phyloP scores from a whole-genome alignment of 1,140 invertebrate species.

The Orius laevigatus region DNA sequence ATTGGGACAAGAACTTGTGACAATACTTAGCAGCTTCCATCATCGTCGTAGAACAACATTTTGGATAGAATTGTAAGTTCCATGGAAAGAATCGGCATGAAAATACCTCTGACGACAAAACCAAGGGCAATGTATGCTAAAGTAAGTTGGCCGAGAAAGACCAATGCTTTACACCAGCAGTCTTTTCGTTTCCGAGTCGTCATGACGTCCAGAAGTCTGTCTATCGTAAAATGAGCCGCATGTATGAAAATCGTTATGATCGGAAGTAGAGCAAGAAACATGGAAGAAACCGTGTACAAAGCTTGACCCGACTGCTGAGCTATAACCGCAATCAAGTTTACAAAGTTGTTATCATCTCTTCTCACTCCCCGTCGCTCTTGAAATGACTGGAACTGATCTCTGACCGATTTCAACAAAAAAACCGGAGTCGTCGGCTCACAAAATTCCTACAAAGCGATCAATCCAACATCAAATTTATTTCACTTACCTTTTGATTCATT shows the following conservation, averaged over 20 bases:
- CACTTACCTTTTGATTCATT: constrained; percentile 1
- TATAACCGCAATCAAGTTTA: constrained; percentile 13
- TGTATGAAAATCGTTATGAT: constrained; percentile 12
- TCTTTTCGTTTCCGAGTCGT: constrained; percentile 10
- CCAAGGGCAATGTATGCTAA: constrained; percentile 2
- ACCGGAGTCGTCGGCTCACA: constrained; percentile 14
- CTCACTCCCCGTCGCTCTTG: constrained; percentile 13
- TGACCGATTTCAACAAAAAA: constrained; percentile 10
- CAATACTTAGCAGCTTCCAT: too few relatives aligned
- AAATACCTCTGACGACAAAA: constrained; percentile 9
- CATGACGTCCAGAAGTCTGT: constrained; percentile 11
- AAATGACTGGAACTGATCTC: constrained; percentile 13
- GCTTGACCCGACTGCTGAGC: constrained; percentile 9
- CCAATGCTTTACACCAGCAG: constrained; percentile 7
- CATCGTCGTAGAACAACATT: constrained; percentile 6
- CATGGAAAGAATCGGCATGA: constrained; percentile 14
- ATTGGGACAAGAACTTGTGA: too few relatives aligned
- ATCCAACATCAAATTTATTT: background rate
- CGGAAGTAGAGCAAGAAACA: constrained; percentile 15
- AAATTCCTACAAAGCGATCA: background rate
- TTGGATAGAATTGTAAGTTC: constrained; percentile 13
- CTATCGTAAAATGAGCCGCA: constrained; percentile 12
- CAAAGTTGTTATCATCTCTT: constrained; percentile 15
- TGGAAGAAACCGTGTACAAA: constrained; percentile 15
- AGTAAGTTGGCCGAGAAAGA: constrained; percentile 10